phyloP scores from a whole-genome alignment of 2,797 vertebrate genomes.

The Chaetodon trifasciatus region DNA sequence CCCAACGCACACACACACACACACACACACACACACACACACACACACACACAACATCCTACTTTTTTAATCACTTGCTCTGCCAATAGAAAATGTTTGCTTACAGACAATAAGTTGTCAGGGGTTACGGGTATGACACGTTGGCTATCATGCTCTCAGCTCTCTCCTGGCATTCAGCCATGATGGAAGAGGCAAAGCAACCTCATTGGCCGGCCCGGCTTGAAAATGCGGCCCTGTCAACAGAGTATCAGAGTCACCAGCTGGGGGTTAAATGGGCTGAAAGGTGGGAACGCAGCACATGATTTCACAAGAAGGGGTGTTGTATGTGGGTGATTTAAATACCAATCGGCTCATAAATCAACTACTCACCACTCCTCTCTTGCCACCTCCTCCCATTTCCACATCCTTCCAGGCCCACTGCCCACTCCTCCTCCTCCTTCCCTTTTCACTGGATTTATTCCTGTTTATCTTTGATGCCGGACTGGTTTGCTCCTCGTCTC shows the following conservation, averaged over 20 bases:
- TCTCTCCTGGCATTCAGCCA: slow-evolving; percentile 54
- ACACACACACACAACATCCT: slow-evolving; percentile 34
- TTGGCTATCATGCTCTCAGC: slow-evolving; percentile 52
- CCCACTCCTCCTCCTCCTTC: slow-evolving; percentile 53
- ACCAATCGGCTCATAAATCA: slow-evolving; percentile 83
- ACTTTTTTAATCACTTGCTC: slow-evolving; percentile 48
- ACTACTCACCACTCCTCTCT: slow-evolving; percentile 49
- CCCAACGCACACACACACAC: not conserved
- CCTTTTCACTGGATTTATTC: slow-evolving; percentile 78
- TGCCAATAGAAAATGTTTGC: slow-evolving; percentile 56
- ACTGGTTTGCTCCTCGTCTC: slow-evolving; percentile 74
- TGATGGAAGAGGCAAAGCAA: slow-evolving; percentile 33
- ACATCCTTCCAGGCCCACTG: slow-evolving; percentile 72
- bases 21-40: slow-evolving; percentile 26
- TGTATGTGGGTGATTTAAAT: slow-evolving; percentile 77
- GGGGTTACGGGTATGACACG: slow-evolving; percentile 59
- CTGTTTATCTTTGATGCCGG: slow-evolving; percentile 85
- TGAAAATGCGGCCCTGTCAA: slow-evolving; percentile 61
- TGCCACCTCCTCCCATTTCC: slow-evolving; percentile 73
- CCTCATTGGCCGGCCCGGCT: slow-evolving; percentile 58
- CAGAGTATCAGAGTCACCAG: slow-evolving; percentile 70
- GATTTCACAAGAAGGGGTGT: slow-evolving; percentile 72
- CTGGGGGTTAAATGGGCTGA: slow-evolving; percentile 67
- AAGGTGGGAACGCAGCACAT: slow-evolving; percentile 66
- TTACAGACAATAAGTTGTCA: slow-evolving; percentile 68